These are phyloP conservation scores for Adineta ricciae DNA, from an alignment of 2,888 invertebrate genomes.

Conservation along the genomic window DNA sequence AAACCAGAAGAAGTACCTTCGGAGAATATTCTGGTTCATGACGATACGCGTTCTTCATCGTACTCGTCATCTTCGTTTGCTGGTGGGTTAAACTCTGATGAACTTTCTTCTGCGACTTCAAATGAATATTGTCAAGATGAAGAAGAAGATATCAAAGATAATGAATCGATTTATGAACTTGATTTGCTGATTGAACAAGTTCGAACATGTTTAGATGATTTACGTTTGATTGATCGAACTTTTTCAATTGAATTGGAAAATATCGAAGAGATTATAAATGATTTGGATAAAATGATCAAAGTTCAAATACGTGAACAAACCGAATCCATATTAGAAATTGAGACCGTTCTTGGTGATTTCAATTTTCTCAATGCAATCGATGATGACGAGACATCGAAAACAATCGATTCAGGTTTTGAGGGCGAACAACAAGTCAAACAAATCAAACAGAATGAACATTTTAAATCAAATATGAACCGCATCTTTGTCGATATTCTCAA, in stretches of 20 bases:
- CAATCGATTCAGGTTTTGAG: conserved; percentile 20
- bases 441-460: not conserved
- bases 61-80: conserved; percentile 1
- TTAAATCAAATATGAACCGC: not conserved
- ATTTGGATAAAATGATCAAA: conserved; percentile 25
- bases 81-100: not conserved
- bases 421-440: not conserved
- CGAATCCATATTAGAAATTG: conserved; percentile 15
- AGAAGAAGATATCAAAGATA: not conserved
- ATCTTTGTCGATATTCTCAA: not conserved
- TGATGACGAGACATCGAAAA: not conserved
- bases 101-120: not conserved
- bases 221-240: not conserved
- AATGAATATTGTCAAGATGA: not conserved
- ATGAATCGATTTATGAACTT: not conserved
- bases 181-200: not conserved
- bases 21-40: not conserved
- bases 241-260: not conserved
- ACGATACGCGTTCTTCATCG: not conserved
- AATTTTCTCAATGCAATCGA: conserved; percentile 11
- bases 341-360: not conserved
- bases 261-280: conserved; percentile 22
- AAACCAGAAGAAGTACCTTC: not conserved
- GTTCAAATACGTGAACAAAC: not conserved
- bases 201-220: conserved; percentile 22